Evolutionary conservation across 2,113 vertebrate species (phyloP), one percentile per base, ranked within the genome.

Genomic region (Trichechus manatus): DNA sequence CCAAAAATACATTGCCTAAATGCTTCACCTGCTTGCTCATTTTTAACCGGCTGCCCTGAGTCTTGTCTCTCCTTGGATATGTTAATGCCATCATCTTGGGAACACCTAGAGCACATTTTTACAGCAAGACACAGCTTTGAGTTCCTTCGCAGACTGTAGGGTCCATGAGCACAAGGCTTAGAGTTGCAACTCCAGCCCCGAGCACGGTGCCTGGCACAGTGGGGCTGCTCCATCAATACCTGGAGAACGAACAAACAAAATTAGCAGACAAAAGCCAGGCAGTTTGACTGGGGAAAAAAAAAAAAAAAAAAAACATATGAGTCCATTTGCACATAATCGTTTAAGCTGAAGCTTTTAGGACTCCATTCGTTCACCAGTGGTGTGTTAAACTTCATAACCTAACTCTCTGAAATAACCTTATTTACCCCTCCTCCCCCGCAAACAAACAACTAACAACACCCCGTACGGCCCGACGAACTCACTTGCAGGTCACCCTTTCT

Each of bases 371-470:
- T 61, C 36, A 88, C 85, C 42, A 5, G n/a, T 36, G 4, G 70
- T 33, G 84, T 64, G 85, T 77, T 89, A 17, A 92, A 93, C 85
- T 75, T 87, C 84, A 29, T 3, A 68, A 53, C 79, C 93, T 36
- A 66, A 87, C 14, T 78, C 96, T 87, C 74, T 63, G 80, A 89
- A 94, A 85, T 72, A 66, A 68, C 27, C 64, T 68, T 23, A 6
- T 9, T 44, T 87, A 78, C 64, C 83, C 19, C 27, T 7, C 11
- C 36, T 9, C 15, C 25, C 66, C 6, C 39, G 5, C n/a, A 19
- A 86, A 95, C n/a, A 17, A 42, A 83, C 44, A 39, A 7, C 19
- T 17, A 42, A 22, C 56, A 20, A 36, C 74, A 9, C 59, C 64
- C 78, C 89, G 25, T 9, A 33, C 64, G 23, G 94, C 89, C 80